Evolutionary conservation across 2,113 vertebrate genomes (phyloP).

Genomic region (Paralichthys olivaceus): DNA sequence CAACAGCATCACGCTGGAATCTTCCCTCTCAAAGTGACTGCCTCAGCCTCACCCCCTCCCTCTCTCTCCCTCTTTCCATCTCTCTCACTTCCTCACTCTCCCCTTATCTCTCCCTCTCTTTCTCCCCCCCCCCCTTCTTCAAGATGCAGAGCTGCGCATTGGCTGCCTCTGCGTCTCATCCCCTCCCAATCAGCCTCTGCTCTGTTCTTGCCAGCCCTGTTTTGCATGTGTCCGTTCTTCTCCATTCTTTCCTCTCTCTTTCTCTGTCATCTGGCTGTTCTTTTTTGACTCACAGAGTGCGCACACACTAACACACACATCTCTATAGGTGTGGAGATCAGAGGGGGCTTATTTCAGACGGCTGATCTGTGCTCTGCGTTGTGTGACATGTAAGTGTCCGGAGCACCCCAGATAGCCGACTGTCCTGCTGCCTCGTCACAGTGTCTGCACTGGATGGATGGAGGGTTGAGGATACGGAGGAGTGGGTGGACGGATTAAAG

Average conservation of each 20-base stretch:
- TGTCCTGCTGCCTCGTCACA: constrained; percentile 36
- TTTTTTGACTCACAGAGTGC: constrained; percentile 59
- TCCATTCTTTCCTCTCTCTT: constrained; percentile 24
- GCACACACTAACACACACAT: not conserved
- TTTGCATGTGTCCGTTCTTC: constrained; percentile 65
- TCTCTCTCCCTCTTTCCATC: constrained; percentile 32
- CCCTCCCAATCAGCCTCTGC: constrained; percentile 68
- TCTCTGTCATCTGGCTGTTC: constrained; percentile 63
- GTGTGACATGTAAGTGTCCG: constrained; percentile 42
- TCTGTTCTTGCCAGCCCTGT: constrained; percentile 58
- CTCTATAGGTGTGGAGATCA: constrained; percentile 20
- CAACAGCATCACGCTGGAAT: constrained; percentile 76
- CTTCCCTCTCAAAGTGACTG: constrained; percentile 77
- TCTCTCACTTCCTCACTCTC: constrained; percentile 36
- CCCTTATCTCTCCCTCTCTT: constrained; percentile 36
- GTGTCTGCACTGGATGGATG: constrained; percentile 24
- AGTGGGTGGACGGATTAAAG: constrained; percentile 25
- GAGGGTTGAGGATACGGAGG: constrained; percentile 14
- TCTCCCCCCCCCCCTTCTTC: constrained; percentile 63
- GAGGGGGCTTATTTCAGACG: not conserved
- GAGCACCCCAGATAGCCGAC: constrained; percentile 11
- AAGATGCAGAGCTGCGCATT: constrained; percentile 82
- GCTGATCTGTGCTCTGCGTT: constrained; percentile 33
- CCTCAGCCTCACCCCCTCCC: constrained; percentile 61
- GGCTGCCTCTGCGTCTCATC: constrained; percentile 75